Base-by-base conservation (phyloP, 1,140 invertebrate species). In the Calycopis cecrops region DNA sequence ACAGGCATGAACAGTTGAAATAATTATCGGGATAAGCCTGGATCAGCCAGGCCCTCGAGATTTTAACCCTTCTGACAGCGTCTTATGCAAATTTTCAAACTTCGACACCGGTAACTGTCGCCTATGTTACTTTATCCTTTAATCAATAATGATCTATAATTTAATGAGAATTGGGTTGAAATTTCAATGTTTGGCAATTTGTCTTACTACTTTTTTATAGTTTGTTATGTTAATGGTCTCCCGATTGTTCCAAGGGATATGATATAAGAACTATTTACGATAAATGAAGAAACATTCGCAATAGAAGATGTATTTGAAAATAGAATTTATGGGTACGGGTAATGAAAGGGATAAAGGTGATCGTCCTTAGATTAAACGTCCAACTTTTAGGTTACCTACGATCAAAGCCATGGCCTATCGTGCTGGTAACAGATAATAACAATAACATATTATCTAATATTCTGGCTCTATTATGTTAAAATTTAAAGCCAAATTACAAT, bases 1-100 rank as follows among this genome's bases (percentile, higher is more conserved):
- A 85, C 83, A 80, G 76, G 78, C 79, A 84, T 83, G 85, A 86
- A 83, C 83, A 86, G 83, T 86, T 85, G 79, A 86, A 86, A 86
- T 86, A 86, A 86, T 86, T 86, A 86, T 83, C 81, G 77, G 79
- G 78, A 83, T 86, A 86, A 86, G 76, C 76, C 69, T 57, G 76
- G 81, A 83, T 83, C 77, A 79, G 55, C 62, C 75, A 79, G 76
- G 71, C 79, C 83, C 83, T 79, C 61, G 79, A 82, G 80, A 77
- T 79, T 76, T 76, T 67, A 81, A 86, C 79, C 83, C 83, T 82
- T 86, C 76, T 63, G 83, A 83, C 83, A 85, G 70, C 76, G 71
- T 83, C 83, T 86, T 86, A 86, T 86, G 83, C 74, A 86, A 85
- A 86, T 86, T 84, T 75, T 60, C 69, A 78, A 86, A 81, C 69